phyloP scores from a whole-genome alignment of 2,888 invertebrate genomes.

The Cephus runcator region DNA sequence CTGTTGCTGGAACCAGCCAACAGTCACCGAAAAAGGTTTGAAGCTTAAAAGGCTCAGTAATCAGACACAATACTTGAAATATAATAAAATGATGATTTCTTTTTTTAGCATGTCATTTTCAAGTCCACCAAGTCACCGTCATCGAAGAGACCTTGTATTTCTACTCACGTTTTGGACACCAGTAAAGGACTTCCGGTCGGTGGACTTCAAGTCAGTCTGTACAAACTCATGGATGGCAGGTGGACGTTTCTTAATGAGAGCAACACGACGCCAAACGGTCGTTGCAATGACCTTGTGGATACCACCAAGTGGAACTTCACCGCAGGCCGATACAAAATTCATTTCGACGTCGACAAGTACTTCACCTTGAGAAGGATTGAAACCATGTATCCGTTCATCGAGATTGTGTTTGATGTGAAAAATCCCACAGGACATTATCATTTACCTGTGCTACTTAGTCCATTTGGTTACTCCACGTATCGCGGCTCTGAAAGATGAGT shows the following conservation, averaged over 20 bases:
- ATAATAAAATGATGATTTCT: background rate
- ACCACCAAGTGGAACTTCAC: slow-evolving; percentile 68
- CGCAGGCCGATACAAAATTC: slow-evolving; percentile 78
- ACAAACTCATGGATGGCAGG: slow-evolving; percentile 72
- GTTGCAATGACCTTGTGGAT: slow-evolving; percentile 73
- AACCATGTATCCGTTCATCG: slow-evolving; percentile 81
- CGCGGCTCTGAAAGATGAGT: slow-evolving; percentile 70
- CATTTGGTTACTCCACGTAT: slow-evolving; percentile 83
- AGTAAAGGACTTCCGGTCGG: slow-evolving; percentile 75
- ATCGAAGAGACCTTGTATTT: slow-evolving; percentile 69
- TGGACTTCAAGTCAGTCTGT: slow-evolving; percentile 76
- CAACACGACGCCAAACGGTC: slow-evolving; percentile 74
- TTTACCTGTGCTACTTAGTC: slow-evolving; percentile 79
- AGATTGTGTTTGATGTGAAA: slow-evolving; percentile 78
- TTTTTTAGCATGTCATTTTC: slow-evolving; percentile 14
- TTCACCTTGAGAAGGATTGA: slow-evolving; percentile 72
- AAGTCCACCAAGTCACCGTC: slow-evolving; percentile 12
- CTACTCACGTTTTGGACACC: slow-evolving; percentile 81
- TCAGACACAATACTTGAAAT: background rate
- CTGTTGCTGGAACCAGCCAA: slow-evolving; percentile 37
- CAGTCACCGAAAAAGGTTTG: slow-evolving; percentile 38
- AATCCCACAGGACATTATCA: slow-evolving; percentile 76
- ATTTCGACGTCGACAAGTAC: slow-evolving; percentile 79
- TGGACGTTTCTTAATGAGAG: slow-evolving; percentile 76
- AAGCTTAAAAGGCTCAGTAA: background rate